These are phyloP conservation scores for Scaptomyza flava DNA, from an alignment of 2,888 invertebrate genomes.

Conservation along the genomic window DNA sequence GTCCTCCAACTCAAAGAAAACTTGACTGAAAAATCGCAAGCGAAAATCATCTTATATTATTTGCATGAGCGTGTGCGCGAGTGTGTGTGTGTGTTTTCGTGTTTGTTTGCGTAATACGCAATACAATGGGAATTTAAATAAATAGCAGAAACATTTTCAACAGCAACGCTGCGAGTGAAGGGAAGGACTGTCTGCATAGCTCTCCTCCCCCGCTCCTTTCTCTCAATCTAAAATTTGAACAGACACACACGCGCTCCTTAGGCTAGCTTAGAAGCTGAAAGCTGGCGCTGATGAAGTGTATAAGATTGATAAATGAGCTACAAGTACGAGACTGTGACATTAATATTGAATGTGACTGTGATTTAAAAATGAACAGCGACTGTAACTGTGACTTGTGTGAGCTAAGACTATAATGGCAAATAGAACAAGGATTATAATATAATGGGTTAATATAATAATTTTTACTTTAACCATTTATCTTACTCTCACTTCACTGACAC, in stretches of 20 bases:
- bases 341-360: background rate
- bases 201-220: background rate
- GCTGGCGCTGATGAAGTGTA: conserved; percentile 48
- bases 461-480: no score
- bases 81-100: conserved; percentile 11
- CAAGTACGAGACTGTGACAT: conserved; percentile 2
- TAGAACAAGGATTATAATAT: no score
- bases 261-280: conserved; percentile 20
- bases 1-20: conserved; percentile 6
- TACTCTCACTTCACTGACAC: no score
- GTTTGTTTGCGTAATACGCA: conserved; percentile 13
- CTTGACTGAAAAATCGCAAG: conserved; percentile 55
- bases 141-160: conserved; percentile 66
- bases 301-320: conserved; percentile 57
- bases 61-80: conserved; percentile 8
- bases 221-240: conserved; percentile 7
- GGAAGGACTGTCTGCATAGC: background rate
- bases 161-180: conserved; percentile 26
- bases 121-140: conserved; percentile 68
- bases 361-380: background rate
- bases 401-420: no score
- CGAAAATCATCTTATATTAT: conserved; percentile 51
- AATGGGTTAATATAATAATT: no score
- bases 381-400: no score
- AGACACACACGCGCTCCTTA: conserved; percentile 1